Evolutionary conservation across 2,113 vertebrate genomes (phyloP), one percentile per base, ranked within the genome.

Genomic region (Leucoraja erinaceus): DNA sequence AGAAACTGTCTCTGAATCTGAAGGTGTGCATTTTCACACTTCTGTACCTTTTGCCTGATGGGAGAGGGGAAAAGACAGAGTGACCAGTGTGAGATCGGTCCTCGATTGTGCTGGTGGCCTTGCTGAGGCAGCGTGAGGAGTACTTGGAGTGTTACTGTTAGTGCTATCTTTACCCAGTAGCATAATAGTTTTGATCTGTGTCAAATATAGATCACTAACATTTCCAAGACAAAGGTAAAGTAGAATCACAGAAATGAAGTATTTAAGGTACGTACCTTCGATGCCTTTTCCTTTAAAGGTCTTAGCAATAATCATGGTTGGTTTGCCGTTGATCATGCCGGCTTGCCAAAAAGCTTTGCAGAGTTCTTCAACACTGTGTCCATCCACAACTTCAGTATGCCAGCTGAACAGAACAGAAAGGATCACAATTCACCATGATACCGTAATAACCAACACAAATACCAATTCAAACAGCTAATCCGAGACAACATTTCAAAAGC

Each of bases 251-350:
- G 47, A 38, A 28, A 28, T 54, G 12, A 91, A 4, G 25, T 74
- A 68, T 25, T 79, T 68, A 93, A 22, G 16, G 93, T 96, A 99
- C 98, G 93, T 96, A 99, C 98, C 98, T 95, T 98, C 93, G 94
- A 99, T 99, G 93, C 98, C 98, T 95, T 97, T 98, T 94, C 98
- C 98, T 95, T 99, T 99, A 94, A 96, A 97, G 93, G 98, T 99
- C 96, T 98, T 99, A 93, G 98, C 98, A 38, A 99, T 98, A 95
- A 99, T 97, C 93, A 97, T 98, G 0, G 97, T 99, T 11, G 98
- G 98, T 93, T 99, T 97, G 94, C 98, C 97, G 93, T 97, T 97
- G 54, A 90, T 72, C 63, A 68, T 81, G 93, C 68, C 59, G 92
- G 97, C 96, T 94, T 98, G 97, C 94, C 97, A 97, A 56, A 99